Base-by-base conservation (phyloP, 1,140 invertebrate genomes). In the Camponotus floridanus region DNA sequence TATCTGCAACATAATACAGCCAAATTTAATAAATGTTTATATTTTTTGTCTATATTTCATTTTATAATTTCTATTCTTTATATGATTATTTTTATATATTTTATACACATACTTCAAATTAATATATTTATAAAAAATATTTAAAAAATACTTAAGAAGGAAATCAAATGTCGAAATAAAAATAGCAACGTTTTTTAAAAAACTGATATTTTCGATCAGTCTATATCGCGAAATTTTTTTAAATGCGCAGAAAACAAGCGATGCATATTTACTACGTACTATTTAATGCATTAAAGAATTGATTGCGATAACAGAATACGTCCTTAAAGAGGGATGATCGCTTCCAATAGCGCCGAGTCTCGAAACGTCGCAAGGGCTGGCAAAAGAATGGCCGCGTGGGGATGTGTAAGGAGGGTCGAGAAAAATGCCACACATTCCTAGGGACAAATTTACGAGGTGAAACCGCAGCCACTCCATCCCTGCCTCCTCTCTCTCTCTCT, bases 381-480 rank as follows among this genome's bases (percentile, higher is more conserved):
- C 26, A 36, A 48, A 55, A 51, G 61, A 70, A 74, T n/a, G 61
- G 33, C 31, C 1, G 61, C 39, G 86, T 11, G 68, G 67, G 55
- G 55, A 26, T 59, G 79, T 39, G 79, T 74, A 83, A 83, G 62
- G 73, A 74, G 39, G 61, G 48, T 59, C 1, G 67, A 71, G 86
- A 90, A 90, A 90, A 91, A 90, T 91, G 48, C 86, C 62, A 13
- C 55, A 57, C 64, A 88, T 91, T 84, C 84, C 79, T 79, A 87
- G 80, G 21, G 78, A 39, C 71, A 91, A 94, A 94, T 94, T 94
- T 92, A 94, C 90, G 93, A 91, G 85, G 88, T 85, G 84, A 88
- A 91, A 94, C 93, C 94, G 88, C 93, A 93, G 65, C 84, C 76
- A 68, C 91, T 90, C 84, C 57, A 59, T 83, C 76, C 78, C 71